Evolutionary conservation across 2,888 invertebrate genomes (phyloP), one percentile per base, ranked within the genome.

Genomic region (Coelopa pilipes): DNA sequence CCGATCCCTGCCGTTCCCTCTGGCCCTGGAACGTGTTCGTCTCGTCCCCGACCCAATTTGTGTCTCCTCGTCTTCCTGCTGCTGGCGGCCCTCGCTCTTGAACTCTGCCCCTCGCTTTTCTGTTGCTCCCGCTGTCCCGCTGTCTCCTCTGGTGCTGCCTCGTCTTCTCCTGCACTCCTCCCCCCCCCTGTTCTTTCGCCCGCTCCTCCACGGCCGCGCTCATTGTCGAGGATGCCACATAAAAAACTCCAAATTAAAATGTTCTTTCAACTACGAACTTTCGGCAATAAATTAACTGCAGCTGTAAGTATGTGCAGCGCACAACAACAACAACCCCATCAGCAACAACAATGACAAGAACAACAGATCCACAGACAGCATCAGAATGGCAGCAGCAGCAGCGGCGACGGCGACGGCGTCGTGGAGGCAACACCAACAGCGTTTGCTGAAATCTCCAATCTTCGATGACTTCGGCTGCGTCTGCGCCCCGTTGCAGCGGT

Each of bases 261-360:
- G 85, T 85, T 85, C 82, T 84, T 85, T 85, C 85, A 85, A 85
- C 84, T 85, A 85, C 84, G 84, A 85, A 85, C 84, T 85, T 85
- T 84, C 59, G 73, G 76, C 75, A 76, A 79, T 79, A 79, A 79
- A 79, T 79, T 79, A 74, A 74, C 60, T 67, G 59, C 69, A 68
- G 46, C 63, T 63, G n/a, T 45, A n/a, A 11, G 63, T 66, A 34
- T 66, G 66, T 66, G 17, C 12, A 21, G 47, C 15, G 47, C 12
- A n/a, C 13, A 13, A 21, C 24, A 34, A 12, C 24, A 34, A 62
- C 13, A 34, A 21, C n/a, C n/a, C n/a, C n/a, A n/a, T n/a, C n/a
- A 24, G 13, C 15, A 65, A 69, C 65, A 69, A 72, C 72, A 53
- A 62, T 15, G 50, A 24, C 70, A 70, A 70, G 24, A 70, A 19